These are phyloP conservation scores for Hylaeus volcanicus DNA, from an alignment of 1,140 invertebrate species.

Conservation along the genomic window DNA sequence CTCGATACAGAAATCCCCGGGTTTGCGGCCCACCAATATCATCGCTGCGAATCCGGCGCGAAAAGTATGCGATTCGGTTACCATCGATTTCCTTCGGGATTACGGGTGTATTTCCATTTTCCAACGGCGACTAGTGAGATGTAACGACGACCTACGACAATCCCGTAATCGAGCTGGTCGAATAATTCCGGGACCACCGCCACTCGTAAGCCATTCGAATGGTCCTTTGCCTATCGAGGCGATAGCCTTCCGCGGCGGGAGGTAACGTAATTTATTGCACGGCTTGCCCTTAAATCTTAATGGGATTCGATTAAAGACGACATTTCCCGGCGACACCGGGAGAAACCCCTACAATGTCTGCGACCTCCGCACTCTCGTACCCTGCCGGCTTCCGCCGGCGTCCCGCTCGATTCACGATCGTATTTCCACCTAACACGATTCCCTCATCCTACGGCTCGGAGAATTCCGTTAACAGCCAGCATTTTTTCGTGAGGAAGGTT, in stretches of 20 bases:
- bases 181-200: constrained; percentile 68
- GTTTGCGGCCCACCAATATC: constrained; percentile 12
- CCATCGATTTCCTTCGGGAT: constrained; percentile 43
- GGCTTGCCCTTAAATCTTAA: constrained; percentile 74
- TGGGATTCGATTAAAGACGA: constrained; percentile 75
- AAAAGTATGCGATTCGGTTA: constrained; percentile 38
- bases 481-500: constrained; percentile 30
- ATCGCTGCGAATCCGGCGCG: constrained; percentile 10
- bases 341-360: constrained; percentile 59
- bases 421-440: constrained; percentile 57
- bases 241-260: constrained; percentile 67
- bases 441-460: constrained; percentile 35
- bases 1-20: neutral
- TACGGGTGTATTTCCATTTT: constrained; percentile 48
- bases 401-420: constrained; percentile 48
- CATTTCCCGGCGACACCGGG: constrained; percentile 64
- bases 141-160: constrained; percentile 59
- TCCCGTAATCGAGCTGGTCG: constrained; percentile 58
- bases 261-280: constrained; percentile 72
- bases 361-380: constrained; percentile 38
- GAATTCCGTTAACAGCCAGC: constrained; percentile 45
- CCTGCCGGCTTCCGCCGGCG: constrained; percentile 25
- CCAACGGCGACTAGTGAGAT: constrained; percentile 41
- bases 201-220: constrained; percentile 67
- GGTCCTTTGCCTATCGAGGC: constrained; percentile 72